Conservation (phyloP, 1,140 invertebrate species). For the Aphelinus certus region DNA sequence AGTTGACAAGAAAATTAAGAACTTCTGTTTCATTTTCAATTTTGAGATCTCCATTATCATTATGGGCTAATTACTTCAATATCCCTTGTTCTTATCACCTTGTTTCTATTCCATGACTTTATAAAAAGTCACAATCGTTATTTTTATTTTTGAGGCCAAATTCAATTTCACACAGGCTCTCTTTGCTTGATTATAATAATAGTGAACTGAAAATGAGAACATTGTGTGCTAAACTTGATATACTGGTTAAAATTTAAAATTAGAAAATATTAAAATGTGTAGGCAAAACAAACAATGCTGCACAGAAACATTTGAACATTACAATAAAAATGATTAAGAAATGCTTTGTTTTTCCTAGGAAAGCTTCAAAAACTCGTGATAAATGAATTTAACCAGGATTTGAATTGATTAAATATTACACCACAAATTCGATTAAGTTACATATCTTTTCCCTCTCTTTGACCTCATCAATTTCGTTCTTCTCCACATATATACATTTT, state of each 20-base stretch:
- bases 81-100: too few species aligned
- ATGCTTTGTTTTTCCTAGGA: neutral
- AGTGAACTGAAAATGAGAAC: slow-evolving; percentile 7
- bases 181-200: neutral
- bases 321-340: slow-evolving; percentile 8
- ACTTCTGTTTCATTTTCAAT: too few species aligned
- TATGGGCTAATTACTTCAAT: too few species aligned
- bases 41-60: too few species aligned
- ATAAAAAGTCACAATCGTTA: too few species aligned
- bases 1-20: too few species aligned
- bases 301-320: slow-evolving; percentile 2
- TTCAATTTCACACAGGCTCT: too few species aligned
- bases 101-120: too few species aligned
- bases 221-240: neutral
- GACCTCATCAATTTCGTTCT: slow-evolving; percentile 14
- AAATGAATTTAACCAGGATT: slow-evolving; percentile 27
- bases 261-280: neutral
- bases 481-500: slow-evolving; percentile 25
- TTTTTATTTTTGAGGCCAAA: too few species aligned
- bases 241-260: slow-evolving; percentile 31
- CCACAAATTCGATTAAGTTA: slow-evolving; percentile 24
- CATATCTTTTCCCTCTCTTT: slow-evolving; percentile 1
- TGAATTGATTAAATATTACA: slow-evolving; percentile 15
- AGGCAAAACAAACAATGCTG: neutral
- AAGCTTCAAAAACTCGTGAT: neutral